These are phyloP conservation scores for Petrocephalus microphthalmus DNA, from an alignment of 2,113 vertebrate species.

Conservation along the genomic window DNA sequence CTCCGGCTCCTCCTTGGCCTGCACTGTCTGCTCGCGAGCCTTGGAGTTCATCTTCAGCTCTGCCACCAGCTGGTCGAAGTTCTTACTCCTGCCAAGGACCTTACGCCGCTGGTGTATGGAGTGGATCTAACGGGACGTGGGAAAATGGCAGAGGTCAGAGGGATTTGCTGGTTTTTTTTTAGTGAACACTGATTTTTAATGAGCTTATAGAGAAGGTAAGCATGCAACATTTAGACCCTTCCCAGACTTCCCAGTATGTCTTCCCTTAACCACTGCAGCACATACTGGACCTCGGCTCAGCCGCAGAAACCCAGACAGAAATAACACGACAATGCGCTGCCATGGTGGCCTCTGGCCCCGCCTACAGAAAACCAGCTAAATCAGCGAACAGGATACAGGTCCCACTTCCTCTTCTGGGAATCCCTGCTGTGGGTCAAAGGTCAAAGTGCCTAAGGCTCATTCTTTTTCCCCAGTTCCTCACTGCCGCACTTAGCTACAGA, in stretches of 20 bases:
- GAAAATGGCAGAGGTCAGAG: not conserved
- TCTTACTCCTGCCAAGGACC: conserved; percentile 79
- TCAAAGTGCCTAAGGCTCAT: not conserved
- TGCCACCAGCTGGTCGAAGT: conserved; percentile 83
- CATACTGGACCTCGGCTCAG: not conserved
- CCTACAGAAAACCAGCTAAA: not conserved
- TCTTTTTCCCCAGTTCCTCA: conserved; percentile 11
- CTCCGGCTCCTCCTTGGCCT: conserved; percentile 55
- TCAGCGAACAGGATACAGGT: not conserved
- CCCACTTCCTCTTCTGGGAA: not conserved
- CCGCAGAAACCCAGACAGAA: not conserved
- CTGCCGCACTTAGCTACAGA: not conserved
- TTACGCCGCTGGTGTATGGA: conserved; percentile 86
- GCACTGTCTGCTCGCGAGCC: conserved; percentile 68
- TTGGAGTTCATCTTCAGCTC: conserved; percentile 77
- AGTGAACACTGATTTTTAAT: not conserved
- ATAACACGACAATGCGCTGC: not conserved
- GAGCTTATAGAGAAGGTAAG: not conserved
- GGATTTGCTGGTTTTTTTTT: not conserved
- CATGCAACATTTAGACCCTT: not conserved
- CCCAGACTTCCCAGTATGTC: not conserved
- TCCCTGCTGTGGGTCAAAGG: not conserved
- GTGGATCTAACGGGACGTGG: conserved; percentile 67
- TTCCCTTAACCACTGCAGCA: not conserved
- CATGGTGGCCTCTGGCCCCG: not conserved